Evolutionary conservation across 2,888 invertebrate genomes (phyloP), one percentile per base, ranked within the genome.

Genomic region (Pardosa pseudoannulata): DNA sequence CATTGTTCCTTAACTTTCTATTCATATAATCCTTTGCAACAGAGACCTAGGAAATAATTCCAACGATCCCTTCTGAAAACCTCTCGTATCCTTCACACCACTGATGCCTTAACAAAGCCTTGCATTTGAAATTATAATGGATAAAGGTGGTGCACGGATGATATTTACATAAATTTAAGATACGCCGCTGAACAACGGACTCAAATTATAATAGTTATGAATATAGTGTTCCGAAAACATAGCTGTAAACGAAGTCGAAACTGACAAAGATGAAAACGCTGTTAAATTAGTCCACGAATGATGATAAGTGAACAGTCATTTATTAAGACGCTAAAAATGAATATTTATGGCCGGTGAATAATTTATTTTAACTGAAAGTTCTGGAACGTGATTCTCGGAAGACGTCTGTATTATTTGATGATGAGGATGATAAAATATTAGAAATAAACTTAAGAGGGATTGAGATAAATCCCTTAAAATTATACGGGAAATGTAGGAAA

Each of bases 141-240:
- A 56, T 56, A 56, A 56, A 56, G 2, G 5, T 2, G 1, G 23
- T 23, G 56, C 56, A 3, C 19, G 23, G 19, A 6, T 16, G 2
- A 23, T 56, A 56, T 56, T 56, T 56, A 23, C 56, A 56, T 56
- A 56, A 56, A 56, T 56, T 56, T 56, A 19, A 56, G 56, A 56
- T 56, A 23, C 56, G 56, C 23, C 5, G 56, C 6, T 23, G 56
- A 56, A 56, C 41, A 56, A 23, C 56, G 56, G 56, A 46, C 16
- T 56, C 56, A 23, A 56, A 56, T 56, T 56, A 56, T 56, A 56
- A 56, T 56, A 56, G 56, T 56, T 56, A 56, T 56, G 56, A 56
- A 56, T 56, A 56, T 56, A 56, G 56, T 56, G 56, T 56, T 56
- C 7, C 56, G 56, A 23, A 56, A 56, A 56, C 56, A 56, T 23